A percentile compares a stretch with the other conserved stretches of the same genome.
Evolutionary conservation across 2,797 vertebrate genomes (phyloP).

Genomic region (Peromyscus attwateri): DNA sequence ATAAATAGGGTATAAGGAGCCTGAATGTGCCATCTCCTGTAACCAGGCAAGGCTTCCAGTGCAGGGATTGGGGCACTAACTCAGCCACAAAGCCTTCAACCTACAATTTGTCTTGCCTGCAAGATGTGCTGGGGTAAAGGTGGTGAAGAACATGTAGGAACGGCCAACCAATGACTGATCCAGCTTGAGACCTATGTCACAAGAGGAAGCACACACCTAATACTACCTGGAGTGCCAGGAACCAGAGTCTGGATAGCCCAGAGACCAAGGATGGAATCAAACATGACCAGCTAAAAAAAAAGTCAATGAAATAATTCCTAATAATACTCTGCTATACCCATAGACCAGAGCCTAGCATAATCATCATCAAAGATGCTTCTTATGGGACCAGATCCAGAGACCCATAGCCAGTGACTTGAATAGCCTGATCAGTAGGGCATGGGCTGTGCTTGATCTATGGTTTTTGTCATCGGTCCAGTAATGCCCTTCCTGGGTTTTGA

Average conservation of each 20-base stretch:
- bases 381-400: neutral
- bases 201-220: neutral
- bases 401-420: neutral
- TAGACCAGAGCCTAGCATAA: neutral
- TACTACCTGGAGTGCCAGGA: neutral
- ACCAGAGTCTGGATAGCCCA: neutral
- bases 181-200: neutral
- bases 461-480: conserved; percentile 3
- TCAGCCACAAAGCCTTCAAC: neutral
- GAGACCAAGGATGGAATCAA: neutral
- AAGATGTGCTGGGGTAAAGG: neutral
- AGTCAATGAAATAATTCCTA: neutral
- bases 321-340: neutral
- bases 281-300: neutral
- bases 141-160: neutral
- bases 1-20: neutral
- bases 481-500: conserved; percentile 60
- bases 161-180: neutral
- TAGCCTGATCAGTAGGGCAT: conserved; percentile 6
- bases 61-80: neutral
- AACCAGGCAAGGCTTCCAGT: neutral
- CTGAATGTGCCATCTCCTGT: neutral
- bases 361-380: neutral
- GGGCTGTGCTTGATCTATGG: neutral
- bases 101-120: neutral